Evolutionary conservation across 2,113 vertebrate genomes (phyloP), one percentile per base, ranked within the genome.

Genomic region (Spizaetus ornatus): DNA sequence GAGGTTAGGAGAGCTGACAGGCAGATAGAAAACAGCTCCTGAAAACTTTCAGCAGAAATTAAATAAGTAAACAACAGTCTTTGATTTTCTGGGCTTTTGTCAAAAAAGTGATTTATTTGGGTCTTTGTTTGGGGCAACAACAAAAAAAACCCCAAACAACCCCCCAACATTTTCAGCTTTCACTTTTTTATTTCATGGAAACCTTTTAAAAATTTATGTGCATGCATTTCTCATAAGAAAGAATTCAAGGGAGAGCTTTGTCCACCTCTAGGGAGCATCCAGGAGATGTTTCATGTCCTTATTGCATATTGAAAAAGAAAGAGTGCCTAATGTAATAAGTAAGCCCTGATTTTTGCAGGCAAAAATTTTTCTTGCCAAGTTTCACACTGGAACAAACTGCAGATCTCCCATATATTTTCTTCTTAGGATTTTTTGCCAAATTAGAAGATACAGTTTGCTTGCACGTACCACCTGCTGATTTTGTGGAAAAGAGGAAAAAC

Each of bases 21-120:
- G 38, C 61, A 85, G 90, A 94, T n/a, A 87, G 11, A 94, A 93
- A 94, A 65, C 91, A 93, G 81, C 36, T 89, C 61, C 73, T 48
- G 11, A 89, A 93, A 79, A 48, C 62, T 89, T 95, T 87, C 91
- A 96, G 61, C 52, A 82, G 61, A 89, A 92, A 84, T 94, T 82
- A 89, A 79, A 40, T 40, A 82, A 93, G 69, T 52, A 95, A 95
- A 91, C 32, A 78, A 55, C 21, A n/a, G 47, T 4, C 38, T 95
- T 87, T 61, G 12, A 42, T 67, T 82, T 91, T 47, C 72, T 52
- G 36, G 25, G 36, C 10, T 50, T 95, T 93, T 76, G 36, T 82
- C 16, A 86, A 84, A 77, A 77, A 91, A 31, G 40, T 3, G 6
- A 80, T 59, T 93, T 92, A 47, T 58, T 82, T 50, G 21, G n/a